A percentile compares a stretch with the other conserved stretches of the same genome.
phyloP scores from a whole-genome alignment of 2,888 invertebrate species.

The Dolomedes plantarius region DNA sequence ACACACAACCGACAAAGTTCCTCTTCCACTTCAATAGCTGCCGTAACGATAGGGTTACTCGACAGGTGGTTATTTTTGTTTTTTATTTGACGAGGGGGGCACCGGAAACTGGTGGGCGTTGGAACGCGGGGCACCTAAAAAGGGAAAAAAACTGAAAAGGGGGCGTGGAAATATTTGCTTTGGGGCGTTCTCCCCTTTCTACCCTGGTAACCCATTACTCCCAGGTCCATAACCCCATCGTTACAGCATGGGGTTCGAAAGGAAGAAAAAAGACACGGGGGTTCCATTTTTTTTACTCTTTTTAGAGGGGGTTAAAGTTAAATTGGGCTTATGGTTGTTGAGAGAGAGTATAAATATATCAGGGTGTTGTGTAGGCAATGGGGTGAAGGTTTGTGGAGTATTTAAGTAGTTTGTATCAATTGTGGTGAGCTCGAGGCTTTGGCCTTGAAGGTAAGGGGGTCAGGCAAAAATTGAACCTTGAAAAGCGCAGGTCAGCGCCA shows the following conservation, averaged over 20 bases:
- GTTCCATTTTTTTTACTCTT: too few species aligned
- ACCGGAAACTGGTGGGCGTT: slow-evolving; percentile 66
- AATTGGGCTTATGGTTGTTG: slow-evolving; percentile 37
- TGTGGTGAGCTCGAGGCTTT: slow-evolving; percentile 16
- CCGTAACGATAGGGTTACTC: slow-evolving; percentile 57
- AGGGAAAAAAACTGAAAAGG: slow-evolving; percentile 30
- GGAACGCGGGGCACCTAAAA: slow-evolving; percentile 40
- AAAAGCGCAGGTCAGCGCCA: not conserved
- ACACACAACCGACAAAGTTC: slow-evolving; percentile 30
- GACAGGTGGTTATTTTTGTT: slow-evolving; percentile 64
- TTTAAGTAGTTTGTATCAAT: slow-evolving; percentile 26
- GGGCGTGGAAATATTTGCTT: slow-evolving; percentile 65
- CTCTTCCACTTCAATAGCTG: slow-evolving; percentile 52
- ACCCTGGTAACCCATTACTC: slow-evolving; percentile 47
- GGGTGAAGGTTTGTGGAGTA: slow-evolving; percentile 31
- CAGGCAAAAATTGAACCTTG: not conserved
- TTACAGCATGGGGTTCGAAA: slow-evolving; percentile 34
- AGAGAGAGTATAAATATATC: slow-evolving; percentile 5
- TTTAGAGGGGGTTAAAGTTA: slow-evolving; percentile 30
- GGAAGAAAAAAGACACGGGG: slow-evolving; percentile 9
- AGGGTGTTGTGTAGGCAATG: slow-evolving; percentile 6
- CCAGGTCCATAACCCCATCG: slow-evolving; percentile 62
- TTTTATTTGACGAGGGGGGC: slow-evolving; percentile 25
- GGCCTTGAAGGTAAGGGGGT: slow-evolving; percentile 14
- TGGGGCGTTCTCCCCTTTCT: slow-evolving; percentile 27